Evolutionary conservation across 2,113 vertebrate species (phyloP).

Genomic region (Chamaea fasciata): DNA sequence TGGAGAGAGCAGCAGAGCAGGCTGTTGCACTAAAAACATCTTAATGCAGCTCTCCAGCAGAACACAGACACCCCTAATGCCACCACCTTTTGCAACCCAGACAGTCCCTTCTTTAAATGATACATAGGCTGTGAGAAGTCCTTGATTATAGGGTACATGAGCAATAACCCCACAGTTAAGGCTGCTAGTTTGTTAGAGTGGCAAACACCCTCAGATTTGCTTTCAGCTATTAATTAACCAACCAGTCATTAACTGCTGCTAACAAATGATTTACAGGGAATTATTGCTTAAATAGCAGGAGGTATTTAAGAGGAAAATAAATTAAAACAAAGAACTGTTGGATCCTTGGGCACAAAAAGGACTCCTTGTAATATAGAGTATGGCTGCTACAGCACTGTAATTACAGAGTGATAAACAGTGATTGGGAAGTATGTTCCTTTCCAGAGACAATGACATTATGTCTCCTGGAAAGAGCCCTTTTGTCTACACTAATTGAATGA

Average conservation of each 20-base stretch:
- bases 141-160: constrained; percentile 53
- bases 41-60: background rate
- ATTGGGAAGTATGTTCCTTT: constrained; percentile 62
- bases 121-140: background rate
- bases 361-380: constrained; percentile 61
- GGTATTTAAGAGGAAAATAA: constrained; percentile 79
- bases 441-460: constrained; percentile 61
- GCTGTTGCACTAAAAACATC: background rate
- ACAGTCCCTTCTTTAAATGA: background rate
- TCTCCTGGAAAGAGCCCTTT: constrained; percentile 55
- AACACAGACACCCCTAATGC: background rate
- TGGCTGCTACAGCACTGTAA: constrained; percentile 63
- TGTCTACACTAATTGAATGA: constrained; percentile 69
- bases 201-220: constrained; percentile 70
- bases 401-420: constrained; percentile 77
- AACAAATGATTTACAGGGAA: constrained; percentile 78
- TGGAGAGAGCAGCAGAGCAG: constrained; percentile 3
- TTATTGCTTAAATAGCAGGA: constrained; percentile 77
- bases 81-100: background rate
- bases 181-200: constrained; percentile 57
- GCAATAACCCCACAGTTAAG: constrained; percentile 36
- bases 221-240: constrained; percentile 82
- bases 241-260: constrained; percentile 77
- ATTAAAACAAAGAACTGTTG: constrained; percentile 79
- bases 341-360: constrained; percentile 65